Conservation (phyloP, 2,113 vertebrate species). For the Zingel zingel region DNA sequence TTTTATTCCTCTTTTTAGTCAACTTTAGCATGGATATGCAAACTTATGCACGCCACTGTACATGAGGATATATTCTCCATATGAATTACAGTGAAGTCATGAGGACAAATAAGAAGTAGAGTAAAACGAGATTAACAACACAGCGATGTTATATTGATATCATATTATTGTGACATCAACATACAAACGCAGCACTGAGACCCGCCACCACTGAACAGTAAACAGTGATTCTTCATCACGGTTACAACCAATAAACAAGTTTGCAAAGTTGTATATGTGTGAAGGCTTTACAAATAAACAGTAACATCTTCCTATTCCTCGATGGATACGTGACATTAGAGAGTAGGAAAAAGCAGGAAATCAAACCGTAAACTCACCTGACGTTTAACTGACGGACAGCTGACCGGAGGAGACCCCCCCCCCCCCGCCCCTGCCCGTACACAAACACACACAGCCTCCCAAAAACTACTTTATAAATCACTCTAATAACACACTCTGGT, state of each 20-base stretch:
- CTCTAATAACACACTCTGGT: neutral
- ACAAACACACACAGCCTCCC: conserved; percentile 8
- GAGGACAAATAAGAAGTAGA: no score
- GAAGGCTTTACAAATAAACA: neutral
- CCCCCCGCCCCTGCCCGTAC: conserved; percentile 11
- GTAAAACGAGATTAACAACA: no score
- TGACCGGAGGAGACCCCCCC: conserved; percentile 30
- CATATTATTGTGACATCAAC: no score
- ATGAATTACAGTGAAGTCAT: no score
- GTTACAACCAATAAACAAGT: neutral
- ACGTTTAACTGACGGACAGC: conserved; percentile 38
- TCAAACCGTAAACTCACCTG: conserved; percentile 42
- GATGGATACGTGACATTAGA: rapidly evolving
- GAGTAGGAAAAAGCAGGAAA: neutral
- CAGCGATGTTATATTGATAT: no score
- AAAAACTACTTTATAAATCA: neutral
- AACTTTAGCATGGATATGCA: no score
- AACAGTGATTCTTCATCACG: neutral
- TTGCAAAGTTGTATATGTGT: conserved; percentile 2
- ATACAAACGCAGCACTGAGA: no score
- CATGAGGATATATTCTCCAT: no score
- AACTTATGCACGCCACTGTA: no score
- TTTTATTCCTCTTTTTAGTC: no score
- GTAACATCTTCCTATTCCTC: rapidly evolving
- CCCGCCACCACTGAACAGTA: no score